Conservation (phyloP, 1,140 invertebrate species). For the Drosophila jambulina region DNA sequence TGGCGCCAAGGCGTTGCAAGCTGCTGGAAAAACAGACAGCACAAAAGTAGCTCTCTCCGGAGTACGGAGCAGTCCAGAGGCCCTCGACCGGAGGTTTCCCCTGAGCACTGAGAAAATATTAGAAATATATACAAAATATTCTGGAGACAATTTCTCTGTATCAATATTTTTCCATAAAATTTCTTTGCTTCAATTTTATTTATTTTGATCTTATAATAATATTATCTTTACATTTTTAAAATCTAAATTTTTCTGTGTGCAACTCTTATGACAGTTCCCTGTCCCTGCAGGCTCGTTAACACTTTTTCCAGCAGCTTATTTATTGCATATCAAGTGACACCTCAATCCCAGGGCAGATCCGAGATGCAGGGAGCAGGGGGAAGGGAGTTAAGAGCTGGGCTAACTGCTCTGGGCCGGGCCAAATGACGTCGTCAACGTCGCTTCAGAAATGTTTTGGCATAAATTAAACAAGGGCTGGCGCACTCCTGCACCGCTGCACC, state of each 20-base stretch:
- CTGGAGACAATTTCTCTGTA: not conserved
- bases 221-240: not conserved
- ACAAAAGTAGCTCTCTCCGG: conserved; percentile 58
- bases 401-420: conserved; percentile 38
- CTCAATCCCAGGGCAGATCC: conserved; percentile 46
- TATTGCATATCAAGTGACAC: conserved; percentile 81
- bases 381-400: conserved; percentile 22
- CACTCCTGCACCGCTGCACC: conserved; percentile 29
- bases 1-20: conserved; percentile 63
- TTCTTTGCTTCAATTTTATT: not conserved
- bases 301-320: conserved; percentile 78
- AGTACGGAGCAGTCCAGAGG: conserved; percentile 18
- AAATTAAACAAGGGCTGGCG: conserved; percentile 75
- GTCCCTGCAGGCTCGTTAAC: conserved; percentile 66
- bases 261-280: conserved; percentile 16
- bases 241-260: conserved; percentile 4
- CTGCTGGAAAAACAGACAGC: conserved; percentile 48
- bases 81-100: conserved; percentile 21
- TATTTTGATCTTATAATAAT: not conserved
- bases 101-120: conserved; percentile 17
- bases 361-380: not conserved
- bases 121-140: not conserved
- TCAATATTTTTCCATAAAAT: not conserved
- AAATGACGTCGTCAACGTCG: conserved; percentile 81
- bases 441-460: conserved; percentile 76